Percentiles rank a stretch among this genome's conserved stretches.
Conservation (phyloP, 1,140 invertebrate genomes). For the Eriocheir sinensis region DNA sequence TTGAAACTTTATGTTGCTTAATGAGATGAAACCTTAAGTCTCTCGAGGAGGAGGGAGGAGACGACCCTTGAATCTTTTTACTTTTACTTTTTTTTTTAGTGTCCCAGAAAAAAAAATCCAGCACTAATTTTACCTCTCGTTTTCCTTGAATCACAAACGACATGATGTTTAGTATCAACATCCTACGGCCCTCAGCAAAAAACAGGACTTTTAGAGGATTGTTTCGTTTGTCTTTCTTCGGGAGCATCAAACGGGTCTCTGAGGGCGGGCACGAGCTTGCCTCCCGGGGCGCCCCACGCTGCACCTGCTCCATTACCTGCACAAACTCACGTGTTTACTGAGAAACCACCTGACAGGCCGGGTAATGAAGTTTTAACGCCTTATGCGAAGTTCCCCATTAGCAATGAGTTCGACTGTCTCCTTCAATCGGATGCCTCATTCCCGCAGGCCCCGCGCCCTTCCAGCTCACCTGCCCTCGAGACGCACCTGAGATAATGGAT, state of each 20-base stretch:
- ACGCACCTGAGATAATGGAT: neutral
- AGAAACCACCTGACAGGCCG: neutral
- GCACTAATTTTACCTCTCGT: neutral
- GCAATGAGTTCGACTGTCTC: neutral
- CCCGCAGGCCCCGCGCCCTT: neutral
- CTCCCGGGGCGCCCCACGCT: neutral
- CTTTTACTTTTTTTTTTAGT: neutral
- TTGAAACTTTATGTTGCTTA: conserved; percentile 17
- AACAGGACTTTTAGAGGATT: neutral
- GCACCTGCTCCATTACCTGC: neutral
- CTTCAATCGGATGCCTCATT: neutral
- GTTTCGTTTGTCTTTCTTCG: neutral
- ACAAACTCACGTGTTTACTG: conserved; percentile 6
- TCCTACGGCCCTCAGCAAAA: neutral
- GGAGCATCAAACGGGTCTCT: neutral
- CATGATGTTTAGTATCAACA: neutral
- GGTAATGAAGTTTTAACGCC: neutral
- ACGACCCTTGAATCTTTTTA: neutral
- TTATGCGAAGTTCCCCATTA: neutral
- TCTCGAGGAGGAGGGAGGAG: neutral
- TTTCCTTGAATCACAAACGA: neutral
- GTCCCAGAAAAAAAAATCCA: neutral
- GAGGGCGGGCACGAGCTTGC: neutral
- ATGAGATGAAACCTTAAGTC: conserved; percentile 1
- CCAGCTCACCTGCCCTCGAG: neutral